Base-by-base conservation (phyloP, 2,888 invertebrate species). In the Ophioninae sp. region DNA sequence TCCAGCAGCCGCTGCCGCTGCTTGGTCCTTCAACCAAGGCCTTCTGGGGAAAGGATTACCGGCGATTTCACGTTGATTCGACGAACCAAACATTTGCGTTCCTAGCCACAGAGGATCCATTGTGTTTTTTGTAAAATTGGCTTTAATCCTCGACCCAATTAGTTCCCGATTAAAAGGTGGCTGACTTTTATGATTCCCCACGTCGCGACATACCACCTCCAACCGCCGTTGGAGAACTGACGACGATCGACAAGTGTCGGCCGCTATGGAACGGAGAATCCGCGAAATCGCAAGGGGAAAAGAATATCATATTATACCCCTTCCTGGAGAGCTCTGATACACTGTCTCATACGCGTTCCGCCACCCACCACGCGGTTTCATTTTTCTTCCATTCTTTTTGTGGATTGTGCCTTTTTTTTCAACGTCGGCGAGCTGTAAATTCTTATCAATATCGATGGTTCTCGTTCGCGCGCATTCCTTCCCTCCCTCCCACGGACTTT, bases 1-100 rank as follows among this genome's bases (percentile, higher is more conserved):
- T 72, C 95, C 94, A 64, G 94, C 94, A 69, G 95, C 95, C 81
- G 96, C 95, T 81, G 96, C 96, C 84, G 97, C 96, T 85, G 97
- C 96, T 85, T 94, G 94, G 85, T 96, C 94, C 59, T 93, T 91
- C 95, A 97, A 95, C 97, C 97, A 97, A 90, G 96, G 96, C 89
- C 96, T 93, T 37, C 92, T 91, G 41, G 91, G 90, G 88, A 95
- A 95, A 65, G 95, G 95, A 90, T 94, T 94, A 88, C 83, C 86
- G 83, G 76, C 86, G 44, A 85, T 85, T 70, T 81, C 86, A 68
- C 30, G 75, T 61, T 56, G 5, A 7, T 59, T 83, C 62, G 76
- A 68, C 50, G 86, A 50, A 59, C 74, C 84, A 67, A 85, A 80
- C 70, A 82, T 82, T 61, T 88, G 87, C 75, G 82, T 82, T 70